Base-by-base conservation (phyloP, 1,140 invertebrate species). In the Nautilus pompilius region DNA sequence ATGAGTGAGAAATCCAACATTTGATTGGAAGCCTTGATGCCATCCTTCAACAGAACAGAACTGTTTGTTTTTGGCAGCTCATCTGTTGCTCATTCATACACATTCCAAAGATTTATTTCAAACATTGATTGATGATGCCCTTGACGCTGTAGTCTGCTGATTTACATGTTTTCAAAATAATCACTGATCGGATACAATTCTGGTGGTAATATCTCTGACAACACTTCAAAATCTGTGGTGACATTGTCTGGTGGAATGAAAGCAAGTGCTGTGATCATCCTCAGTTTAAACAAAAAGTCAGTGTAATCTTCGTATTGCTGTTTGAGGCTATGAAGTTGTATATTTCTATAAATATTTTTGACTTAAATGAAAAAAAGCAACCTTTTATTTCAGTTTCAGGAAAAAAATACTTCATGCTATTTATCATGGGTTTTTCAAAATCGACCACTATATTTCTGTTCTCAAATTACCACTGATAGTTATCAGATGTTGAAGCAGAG, bases 141-240 rank as follows among this genome's bases (percentile, higher is more conserved):
- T 13, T 22, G n/a, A 46, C 45, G 17, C 45, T 22, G 45, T 5
- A 46, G 45, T 46, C 17, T 53, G 29, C 49, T 22, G 22, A 53
- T 53, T 6, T 53, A 53, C 24, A 13, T 26, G 29, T 53, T 28
- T 22, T 53, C 49, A 22, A 53, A 53, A 53, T 53, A 53, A 53
- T 53, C 24, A 24, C n/a, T 20, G 13, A 53, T 53, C 3, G 49
- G 49, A 4, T 53, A 22, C 13, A 26, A 22, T 4, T 13, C 4
- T 26, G n/a, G 24, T 15, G n/a, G 24, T 26, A 53, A 53, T 3
- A 24, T 24, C 29, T 53, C 49, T 53, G 24, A 28, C 49, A 53
- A 22, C 13, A 26, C n/a, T 15, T 53, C 49, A 53, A 53, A 53
- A 3, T 5, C 49, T 4, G 15, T 24, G 5, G 29, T 28, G 3